These are phyloP conservation scores for Eulithis prunata DNA, from an alignment of 2,888 invertebrate species.

Conservation along the genomic window DNA sequence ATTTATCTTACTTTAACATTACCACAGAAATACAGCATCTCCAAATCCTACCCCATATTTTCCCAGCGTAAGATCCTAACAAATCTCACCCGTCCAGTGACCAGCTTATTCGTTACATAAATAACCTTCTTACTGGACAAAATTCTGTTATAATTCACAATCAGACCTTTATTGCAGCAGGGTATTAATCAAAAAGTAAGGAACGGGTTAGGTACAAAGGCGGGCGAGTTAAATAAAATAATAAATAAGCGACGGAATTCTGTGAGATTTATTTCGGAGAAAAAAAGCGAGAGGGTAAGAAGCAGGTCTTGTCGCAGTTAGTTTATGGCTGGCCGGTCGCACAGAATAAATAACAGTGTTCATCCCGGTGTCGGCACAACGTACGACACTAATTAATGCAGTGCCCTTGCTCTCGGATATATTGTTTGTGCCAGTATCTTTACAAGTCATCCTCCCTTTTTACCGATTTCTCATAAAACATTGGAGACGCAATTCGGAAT, in stretches of 20 bases:
- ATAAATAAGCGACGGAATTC: slow-evolving; percentile 79
- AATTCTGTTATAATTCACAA: slow-evolving; percentile 76
- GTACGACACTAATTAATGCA: slow-evolving; percentile 77
- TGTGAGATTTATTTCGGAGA: slow-evolving; percentile 82
- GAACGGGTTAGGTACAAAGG: slow-evolving; percentile 78
- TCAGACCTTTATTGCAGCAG: slow-evolving; percentile 72
- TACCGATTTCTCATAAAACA: slow-evolving; percentile 39
- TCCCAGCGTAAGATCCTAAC: slow-evolving; percentile 44
- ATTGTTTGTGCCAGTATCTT: slow-evolving; percentile 58
- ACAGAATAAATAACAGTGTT: slow-evolving; percentile 28
- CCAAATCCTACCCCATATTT: slow-evolving; percentile 37
- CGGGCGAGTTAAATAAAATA: slow-evolving; percentile 80
- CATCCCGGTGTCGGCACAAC: slow-evolving; percentile 54
- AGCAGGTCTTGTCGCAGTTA: slow-evolving; percentile 74
- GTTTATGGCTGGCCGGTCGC: slow-evolving; percentile 74
- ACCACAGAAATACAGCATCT: slow-evolving; percentile 14
- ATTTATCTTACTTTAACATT: slow-evolving; percentile 17
- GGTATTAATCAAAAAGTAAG: slow-evolving; percentile 77
- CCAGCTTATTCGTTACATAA: slow-evolving; percentile 64
- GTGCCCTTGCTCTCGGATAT: slow-evolving; percentile 68
- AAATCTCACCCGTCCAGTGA: slow-evolving; percentile 51
- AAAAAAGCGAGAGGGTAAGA: slow-evolving; percentile 64
- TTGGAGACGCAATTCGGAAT: slow-evolving; percentile 1
- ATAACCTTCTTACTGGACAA: slow-evolving; percentile 77
- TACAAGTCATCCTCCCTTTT: slow-evolving; percentile 56